Evolutionary conservation across 2,797 vertebrate species (phyloP).

Genomic region (Delichon dasypus): DNA sequence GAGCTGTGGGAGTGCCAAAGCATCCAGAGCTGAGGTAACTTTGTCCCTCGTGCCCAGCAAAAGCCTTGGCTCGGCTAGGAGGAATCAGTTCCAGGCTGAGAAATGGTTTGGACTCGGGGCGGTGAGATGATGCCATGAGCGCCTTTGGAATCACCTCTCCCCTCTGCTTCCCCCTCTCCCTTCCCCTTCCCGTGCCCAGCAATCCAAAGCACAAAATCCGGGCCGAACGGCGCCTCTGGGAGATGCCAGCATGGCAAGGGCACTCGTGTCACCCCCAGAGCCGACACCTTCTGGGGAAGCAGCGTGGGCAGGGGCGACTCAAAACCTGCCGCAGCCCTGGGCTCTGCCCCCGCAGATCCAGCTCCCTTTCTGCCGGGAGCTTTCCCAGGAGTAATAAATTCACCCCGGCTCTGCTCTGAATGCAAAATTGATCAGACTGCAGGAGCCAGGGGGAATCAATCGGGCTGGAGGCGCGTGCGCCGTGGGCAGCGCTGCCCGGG

Average conservation of each 20-base stretch:
- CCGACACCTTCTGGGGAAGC: neutral
- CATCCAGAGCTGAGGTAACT: neutral
- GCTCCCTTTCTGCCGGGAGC: constrained; percentile 18
- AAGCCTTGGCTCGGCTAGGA: neutral
- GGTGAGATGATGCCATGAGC: rapidly evolving
- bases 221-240: neutral
- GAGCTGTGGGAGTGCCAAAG: neutral
- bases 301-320: neutral
- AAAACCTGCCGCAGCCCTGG: neutral
- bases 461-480: neutral
- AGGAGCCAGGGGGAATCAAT: constrained; percentile 22
- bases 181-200: neutral
- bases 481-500: neutral
- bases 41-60: neutral
- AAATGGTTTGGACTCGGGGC: rapidly evolving
- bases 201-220: neutral
- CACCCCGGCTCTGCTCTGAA: neutral
- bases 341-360: neutral
- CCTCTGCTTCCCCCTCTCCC: neutral
- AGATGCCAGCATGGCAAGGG: neutral
- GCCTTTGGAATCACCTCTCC: neutral
- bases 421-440: constrained; percentile 49
- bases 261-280: neutral
- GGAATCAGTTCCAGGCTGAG: neutral
- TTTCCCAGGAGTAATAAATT: constrained; percentile 38